Evolutionary conservation across 2,888 invertebrate genomes (phyloP).

Genomic region (Lasioglossum oenotherae): DNA sequence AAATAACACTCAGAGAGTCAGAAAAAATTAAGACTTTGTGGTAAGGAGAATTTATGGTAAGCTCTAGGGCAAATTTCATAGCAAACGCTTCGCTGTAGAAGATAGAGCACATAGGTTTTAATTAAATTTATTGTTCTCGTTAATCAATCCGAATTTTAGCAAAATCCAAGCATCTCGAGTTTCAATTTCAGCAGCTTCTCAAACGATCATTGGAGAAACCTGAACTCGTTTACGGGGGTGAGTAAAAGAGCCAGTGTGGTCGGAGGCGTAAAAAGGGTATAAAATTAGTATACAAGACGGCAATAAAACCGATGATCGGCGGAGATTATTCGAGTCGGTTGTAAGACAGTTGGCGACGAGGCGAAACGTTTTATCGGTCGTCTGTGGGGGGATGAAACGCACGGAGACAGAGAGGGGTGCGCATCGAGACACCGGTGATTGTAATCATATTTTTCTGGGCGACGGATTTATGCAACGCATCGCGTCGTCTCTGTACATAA

Average conservation of each 20-base stretch:
- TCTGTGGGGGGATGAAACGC: background rate
- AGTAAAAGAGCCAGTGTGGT: background rate
- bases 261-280: constrained; percentile 47
- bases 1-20: too few species aligned
- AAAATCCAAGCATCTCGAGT: background rate
- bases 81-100: too few species aligned
- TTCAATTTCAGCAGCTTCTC: background rate
- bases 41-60: too few species aligned
- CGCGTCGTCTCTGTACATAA: constrained; percentile 74
- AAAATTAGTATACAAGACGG: constrained; percentile 58
- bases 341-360: constrained; percentile 54
- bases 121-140: too few species aligned
- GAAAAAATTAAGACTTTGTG: too few species aligned
- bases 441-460: constrained; percentile 76
- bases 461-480: constrained; percentile 75
- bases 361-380: constrained; percentile 70
- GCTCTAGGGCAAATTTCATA: too few species aligned
- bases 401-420: background rate
- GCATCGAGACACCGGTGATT: constrained; percentile 64
- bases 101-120: too few species aligned
- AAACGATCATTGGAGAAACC: background rate
- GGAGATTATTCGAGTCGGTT: constrained; percentile 65
- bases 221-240: background rate
- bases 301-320: constrained; percentile 67
- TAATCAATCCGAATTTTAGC: background rate